Evolutionary conservation across 2,888 invertebrate species (phyloP).

Genomic region (Spialia ferax): DNA sequence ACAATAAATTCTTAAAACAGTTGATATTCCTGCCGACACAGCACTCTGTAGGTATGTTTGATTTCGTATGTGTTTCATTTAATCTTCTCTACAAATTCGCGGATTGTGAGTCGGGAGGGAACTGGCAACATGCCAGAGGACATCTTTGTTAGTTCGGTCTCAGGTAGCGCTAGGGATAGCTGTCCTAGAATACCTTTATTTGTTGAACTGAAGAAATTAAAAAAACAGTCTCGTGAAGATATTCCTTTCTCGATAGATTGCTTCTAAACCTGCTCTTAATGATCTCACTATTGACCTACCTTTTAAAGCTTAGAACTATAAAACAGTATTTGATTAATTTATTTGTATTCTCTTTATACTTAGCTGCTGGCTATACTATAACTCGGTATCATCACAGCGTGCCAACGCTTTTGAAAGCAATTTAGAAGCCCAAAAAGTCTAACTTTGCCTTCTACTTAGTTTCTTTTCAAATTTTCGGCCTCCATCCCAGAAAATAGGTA

Average conservation of each 20-base stretch:
- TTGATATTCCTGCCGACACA: constrained; percentile 9
- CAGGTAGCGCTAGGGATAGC: constrained; percentile 17
- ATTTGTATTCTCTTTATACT: no score
- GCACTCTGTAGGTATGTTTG: background rate
- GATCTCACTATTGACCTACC: no score
- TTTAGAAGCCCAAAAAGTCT: background rate
- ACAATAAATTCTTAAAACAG: background rate
- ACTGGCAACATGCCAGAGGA: constrained; percentile 30
- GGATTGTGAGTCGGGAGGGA: constrained; percentile 9
- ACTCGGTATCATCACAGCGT: no score
- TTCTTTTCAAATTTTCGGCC: background rate
- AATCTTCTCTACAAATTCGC: constrained; percentile 25
- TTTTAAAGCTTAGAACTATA: no score
- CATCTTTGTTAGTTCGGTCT: constrained; percentile 25
- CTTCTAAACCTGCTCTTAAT: no score
- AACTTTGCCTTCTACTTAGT: background rate
- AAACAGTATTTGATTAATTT: no score
- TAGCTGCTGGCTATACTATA: no score
- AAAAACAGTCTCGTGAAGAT: no score
- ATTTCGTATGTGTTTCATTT: constrained; percentile 17
- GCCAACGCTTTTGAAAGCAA: background rate
- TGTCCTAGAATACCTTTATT: constrained; percentile 20
- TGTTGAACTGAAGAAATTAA: background rate
- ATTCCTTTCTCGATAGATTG: no score
- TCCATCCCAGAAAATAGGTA: background rate